These are phyloP conservation scores for Chelmon rostratus DNA, from an alignment of 2,797 vertebrate genomes.

Conservation along the genomic window DNA sequence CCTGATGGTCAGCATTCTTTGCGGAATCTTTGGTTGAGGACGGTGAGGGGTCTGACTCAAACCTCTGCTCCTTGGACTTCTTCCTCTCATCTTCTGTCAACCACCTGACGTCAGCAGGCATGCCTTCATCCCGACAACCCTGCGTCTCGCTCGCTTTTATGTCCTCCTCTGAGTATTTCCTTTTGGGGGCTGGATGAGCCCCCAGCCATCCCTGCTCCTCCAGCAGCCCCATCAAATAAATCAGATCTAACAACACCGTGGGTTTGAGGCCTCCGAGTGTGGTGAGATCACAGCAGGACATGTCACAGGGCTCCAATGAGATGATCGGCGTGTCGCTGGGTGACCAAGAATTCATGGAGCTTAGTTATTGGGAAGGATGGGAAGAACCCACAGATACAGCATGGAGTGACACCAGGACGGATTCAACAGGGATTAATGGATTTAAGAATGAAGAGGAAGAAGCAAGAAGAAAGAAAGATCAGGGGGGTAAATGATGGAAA, in stretches of 20 bases:
- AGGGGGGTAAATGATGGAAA: slow-evolving; percentile 67
- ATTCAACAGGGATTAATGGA: slow-evolving; percentile 75
- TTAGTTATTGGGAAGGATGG: slow-evolving; percentile 83
- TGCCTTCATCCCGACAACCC: slow-evolving; percentile 75
- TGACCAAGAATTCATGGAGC: slow-evolving; percentile 93
- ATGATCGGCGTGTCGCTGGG: slow-evolving; percentile 88
- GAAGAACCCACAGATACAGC: slow-evolving; percentile 79
- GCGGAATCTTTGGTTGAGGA: slow-evolving; percentile 55
- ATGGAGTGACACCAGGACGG: slow-evolving; percentile 75
- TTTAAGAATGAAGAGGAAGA: slow-evolving; percentile 72
- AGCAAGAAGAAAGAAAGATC: slow-evolving; percentile 76
- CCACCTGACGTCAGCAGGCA: slow-evolving; percentile 63
- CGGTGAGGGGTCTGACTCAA: slow-evolving; percentile 54
- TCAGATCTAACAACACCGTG: slow-evolving; percentile 85
- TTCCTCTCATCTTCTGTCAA: slow-evolving; percentile 64
- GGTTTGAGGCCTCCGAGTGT: slow-evolving; percentile 84
- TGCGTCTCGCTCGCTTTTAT: slow-evolving; percentile 70
- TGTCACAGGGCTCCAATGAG: slow-evolving; percentile 85
- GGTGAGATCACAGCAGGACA: slow-evolving; percentile 81
- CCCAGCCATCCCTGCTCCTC: slow-evolving; percentile 82
- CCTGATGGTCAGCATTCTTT: slow-evolving; percentile 65
- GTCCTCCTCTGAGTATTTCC: slow-evolving; percentile 71
- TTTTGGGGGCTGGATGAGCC: slow-evolving; percentile 41
- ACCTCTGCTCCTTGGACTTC: slow-evolving; percentile 61
- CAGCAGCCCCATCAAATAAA: slow-evolving; percentile 86